phyloP scores from a whole-genome alignment of 2,888 invertebrate genomes.

The Meandrusa payeni region DNA sequence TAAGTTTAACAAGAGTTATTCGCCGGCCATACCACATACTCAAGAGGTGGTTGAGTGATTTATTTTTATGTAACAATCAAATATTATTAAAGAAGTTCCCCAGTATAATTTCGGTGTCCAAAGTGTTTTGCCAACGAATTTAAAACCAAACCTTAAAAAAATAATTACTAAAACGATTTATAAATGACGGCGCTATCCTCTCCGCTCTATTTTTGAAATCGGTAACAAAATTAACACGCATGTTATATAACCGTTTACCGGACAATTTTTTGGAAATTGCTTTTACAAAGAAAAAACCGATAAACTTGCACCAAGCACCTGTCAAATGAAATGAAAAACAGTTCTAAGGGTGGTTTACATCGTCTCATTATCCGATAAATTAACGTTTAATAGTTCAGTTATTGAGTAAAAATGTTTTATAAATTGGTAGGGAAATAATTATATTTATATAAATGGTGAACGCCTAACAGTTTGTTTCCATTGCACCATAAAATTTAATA shows the following conservation, averaged over 20 bases:
- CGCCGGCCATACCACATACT: no score
- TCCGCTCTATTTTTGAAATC: no score
- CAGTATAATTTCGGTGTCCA: no score
- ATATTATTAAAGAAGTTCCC: no score
- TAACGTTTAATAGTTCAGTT: constrained; percentile 54
- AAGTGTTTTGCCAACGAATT: no score
- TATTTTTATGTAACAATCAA: no score
- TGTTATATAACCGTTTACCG: background rate
- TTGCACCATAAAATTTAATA: constrained; percentile 29
- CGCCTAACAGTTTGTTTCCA: constrained; percentile 48
- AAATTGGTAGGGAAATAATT: constrained; percentile 49
- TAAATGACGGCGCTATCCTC: no score
- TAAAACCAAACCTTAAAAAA: no score
- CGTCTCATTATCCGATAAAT: constrained; percentile 51
- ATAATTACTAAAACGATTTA: no score
- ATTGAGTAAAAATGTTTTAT: constrained; percentile 44
- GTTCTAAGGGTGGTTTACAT: constrained; percentile 33
- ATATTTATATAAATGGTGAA: constrained; percentile 62
- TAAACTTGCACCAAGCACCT: constrained; percentile 49
- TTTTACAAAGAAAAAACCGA: constrained; percentile 1
- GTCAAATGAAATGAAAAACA: constrained; percentile 41
- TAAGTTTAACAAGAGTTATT: no score
- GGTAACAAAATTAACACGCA: background rate
- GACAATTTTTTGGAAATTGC: constrained; percentile 11
- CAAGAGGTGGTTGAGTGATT: no score